Percentiles rank a stretch among this genome's conserved stretches.
These are phyloP conservation scores for Neosilurus mollespiculum DNA, from an alignment of 2,797 vertebrate genomes.

Conservation along the genomic window DNA sequence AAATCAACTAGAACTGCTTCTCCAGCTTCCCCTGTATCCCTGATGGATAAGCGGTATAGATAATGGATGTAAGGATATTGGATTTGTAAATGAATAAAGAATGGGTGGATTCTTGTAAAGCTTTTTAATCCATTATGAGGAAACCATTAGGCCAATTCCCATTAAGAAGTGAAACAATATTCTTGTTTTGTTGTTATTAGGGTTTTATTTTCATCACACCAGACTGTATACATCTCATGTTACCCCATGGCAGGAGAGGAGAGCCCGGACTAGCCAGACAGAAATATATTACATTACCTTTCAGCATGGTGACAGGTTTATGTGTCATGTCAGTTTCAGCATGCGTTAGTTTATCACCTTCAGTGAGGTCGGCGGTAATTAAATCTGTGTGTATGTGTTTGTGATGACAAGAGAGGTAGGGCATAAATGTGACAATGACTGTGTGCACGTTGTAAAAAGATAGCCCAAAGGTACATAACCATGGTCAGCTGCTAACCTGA, in stretches of 20 bases:
- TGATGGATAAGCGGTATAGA: too few species aligned
- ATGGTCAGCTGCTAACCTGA: conserved; percentile 45
- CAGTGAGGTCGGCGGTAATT: conserved; percentile 47
- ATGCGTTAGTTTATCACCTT: conserved; percentile 53
- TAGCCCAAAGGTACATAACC: conserved; percentile 50
- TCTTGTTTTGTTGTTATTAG: background rate
- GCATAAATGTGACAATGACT: conserved; percentile 22
- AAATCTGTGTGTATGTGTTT: conserved; percentile 39
- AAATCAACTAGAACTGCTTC: too few species aligned
- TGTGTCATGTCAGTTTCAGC: conserved; percentile 46
- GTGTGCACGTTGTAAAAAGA: conserved; percentile 36
- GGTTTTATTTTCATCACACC: background rate
- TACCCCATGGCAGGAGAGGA: background rate
- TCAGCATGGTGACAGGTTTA: conserved; percentile 45
- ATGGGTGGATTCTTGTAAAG: conserved; percentile 2
- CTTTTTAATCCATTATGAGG: background rate
- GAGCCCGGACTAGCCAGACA: conserved; percentile 23
- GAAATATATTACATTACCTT: conserved; percentile 45
- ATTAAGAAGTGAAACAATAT: background rate
- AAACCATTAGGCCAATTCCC: background rate
- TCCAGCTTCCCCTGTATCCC: too few species aligned
- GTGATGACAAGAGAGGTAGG: conserved; percentile 38
- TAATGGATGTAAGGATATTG: background rate
- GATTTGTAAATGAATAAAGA: conserved; percentile 2
- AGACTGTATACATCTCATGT: background rate